These are phyloP conservation scores for Riptortus pedestris DNA, from an alignment of 1,140 invertebrate genomes.

Conservation along the genomic window DNA sequence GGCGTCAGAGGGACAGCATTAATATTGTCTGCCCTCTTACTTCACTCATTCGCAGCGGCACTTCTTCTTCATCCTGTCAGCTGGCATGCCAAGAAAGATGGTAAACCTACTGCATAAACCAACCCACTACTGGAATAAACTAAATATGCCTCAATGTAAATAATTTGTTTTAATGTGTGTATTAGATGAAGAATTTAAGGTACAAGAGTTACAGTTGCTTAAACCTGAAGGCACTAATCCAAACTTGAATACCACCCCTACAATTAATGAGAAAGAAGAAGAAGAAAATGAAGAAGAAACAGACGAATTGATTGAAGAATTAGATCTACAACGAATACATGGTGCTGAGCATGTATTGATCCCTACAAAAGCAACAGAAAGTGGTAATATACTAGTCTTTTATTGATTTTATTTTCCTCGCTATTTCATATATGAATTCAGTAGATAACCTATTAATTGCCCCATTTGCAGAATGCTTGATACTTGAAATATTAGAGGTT, in stretches of 20 bases:
- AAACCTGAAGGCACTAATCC: no score
- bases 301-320: slow-evolving; percentile 29
- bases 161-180: no score
- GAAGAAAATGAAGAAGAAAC: slow-evolving; percentile 32
- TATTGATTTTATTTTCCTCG: background rate
- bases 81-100: slow-evolving; percentile 47
- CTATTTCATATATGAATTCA: no score
- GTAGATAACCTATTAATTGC: no score
- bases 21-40: slow-evolving; percentile 48
- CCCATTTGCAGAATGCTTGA: no score
- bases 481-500: no score
- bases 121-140: no score
- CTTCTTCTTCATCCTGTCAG: slow-evolving; percentile 53
- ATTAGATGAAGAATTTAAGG: no score
- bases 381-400: no score
- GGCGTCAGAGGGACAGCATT: slow-evolving; percentile 53
- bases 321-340: slow-evolving; percentile 37
- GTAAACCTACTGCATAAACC: background rate
- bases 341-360: slow-evolving; percentile 15
- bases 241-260: no score
- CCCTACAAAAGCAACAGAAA: background rate
- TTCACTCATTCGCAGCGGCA: slow-evolving; percentile 51
- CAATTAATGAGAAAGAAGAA: slow-evolving; percentile 28
- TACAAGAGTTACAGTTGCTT: no score
- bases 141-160: no score